These are phyloP conservation scores for Pantherophis alleghaniensis DNA, from an alignment of 2,797 vertebrate species.

Conservation along the genomic window DNA sequence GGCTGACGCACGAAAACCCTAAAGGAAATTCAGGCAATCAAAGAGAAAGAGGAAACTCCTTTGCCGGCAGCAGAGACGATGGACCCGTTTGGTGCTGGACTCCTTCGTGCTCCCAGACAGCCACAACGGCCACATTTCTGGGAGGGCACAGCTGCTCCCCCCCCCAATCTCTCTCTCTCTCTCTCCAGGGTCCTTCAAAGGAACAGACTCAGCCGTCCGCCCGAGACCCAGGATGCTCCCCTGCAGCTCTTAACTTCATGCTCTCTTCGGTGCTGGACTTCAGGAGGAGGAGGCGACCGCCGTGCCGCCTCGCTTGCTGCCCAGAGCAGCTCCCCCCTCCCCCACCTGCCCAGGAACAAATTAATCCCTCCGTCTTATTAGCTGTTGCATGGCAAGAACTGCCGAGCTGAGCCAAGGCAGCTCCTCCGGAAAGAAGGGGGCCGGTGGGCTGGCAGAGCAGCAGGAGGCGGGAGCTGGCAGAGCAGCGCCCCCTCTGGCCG, in stretches of 20 bases:
- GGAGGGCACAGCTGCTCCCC: slow-evolving; percentile 51
- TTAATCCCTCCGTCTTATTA: slow-evolving; percentile 57
- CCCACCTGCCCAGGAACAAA: slow-evolving; percentile 55
- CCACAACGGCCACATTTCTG: slow-evolving; percentile 37
- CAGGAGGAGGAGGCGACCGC: slow-evolving; percentile 66
- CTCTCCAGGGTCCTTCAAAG: slow-evolving; percentile 1
- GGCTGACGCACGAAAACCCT: slow-evolving; percentile 46
- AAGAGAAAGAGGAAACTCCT: slow-evolving; percentile 62
- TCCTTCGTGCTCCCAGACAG: slow-evolving; percentile 28
- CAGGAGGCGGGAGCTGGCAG: accelerated
- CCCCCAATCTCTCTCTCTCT: no score
- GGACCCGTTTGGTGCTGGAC: background rate
- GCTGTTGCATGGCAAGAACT: slow-evolving; percentile 58
- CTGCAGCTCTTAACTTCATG: slow-evolving; percentile 66
- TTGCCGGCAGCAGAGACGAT: slow-evolving; percentile 52
- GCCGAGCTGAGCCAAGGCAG: slow-evolving; percentile 53
- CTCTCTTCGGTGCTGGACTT: slow-evolving; percentile 60
- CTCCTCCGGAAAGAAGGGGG: slow-evolving; percentile 29
- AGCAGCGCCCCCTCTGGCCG: background rate
- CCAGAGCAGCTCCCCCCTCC: slow-evolving; percentile 56
- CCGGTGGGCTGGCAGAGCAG: slow-evolving; percentile 26
- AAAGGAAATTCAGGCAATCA: slow-evolving; percentile 48
- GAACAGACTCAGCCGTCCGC: slow-evolving; percentile 44
- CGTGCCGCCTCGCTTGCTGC: slow-evolving; percentile 74
- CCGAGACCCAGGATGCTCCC: slow-evolving; percentile 38